Evolutionary conservation across 2,888 invertebrate species (phyloP), one percentile per base, ranked within the genome.

Genomic region (Ophion ventricosus): DNA sequence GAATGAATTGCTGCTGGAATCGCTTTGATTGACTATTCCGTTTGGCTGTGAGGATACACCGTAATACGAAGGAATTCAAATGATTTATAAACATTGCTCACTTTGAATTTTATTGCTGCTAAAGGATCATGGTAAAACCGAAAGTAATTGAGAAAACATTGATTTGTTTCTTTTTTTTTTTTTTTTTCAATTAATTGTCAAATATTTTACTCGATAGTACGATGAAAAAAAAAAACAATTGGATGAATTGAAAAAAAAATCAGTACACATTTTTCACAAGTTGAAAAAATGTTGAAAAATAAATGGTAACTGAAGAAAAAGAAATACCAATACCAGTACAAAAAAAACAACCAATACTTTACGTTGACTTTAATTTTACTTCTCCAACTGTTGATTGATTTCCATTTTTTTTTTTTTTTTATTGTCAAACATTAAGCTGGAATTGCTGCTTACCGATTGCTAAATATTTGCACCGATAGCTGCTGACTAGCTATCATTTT

Each of bases 1-100:
- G n/a, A 1, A 1, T 57, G 43, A 29, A 14, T 56, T 61, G 75
- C 59, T 4, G 59, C 59, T 59, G 49, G 11, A 70, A 63, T 61
- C 26, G 67, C 57, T 76, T 57, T 57, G 14, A 8, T 61, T 73
- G 1, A 17, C 2, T 7, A 43, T 25, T 61, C 25, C 25, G 5
- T 56, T 26, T 70, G 57, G 20, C 57, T 57, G 57, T 23, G 25
- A 29, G 43, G 26, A 10, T 10, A 2, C 26, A 69, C 10, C 14
- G 43, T 3, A 49, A 25, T 7, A 67, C 40, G 17, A 25, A 25
- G 25, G 49, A 49, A 49, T 49, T 43, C 2, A 11, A 29, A 26
- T 40, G 40, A 14, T 20, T 49, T 25, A 0, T 20, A n/a, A 67
- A 43, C 26, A 11, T 3, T 7, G 8, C 1, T 23, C 11, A 14